Evolutionary conservation across 1,140 invertebrate genomes (phyloP), one percentile per base, ranked within the genome.

Genomic region (Drosophila ogumai): DNA sequence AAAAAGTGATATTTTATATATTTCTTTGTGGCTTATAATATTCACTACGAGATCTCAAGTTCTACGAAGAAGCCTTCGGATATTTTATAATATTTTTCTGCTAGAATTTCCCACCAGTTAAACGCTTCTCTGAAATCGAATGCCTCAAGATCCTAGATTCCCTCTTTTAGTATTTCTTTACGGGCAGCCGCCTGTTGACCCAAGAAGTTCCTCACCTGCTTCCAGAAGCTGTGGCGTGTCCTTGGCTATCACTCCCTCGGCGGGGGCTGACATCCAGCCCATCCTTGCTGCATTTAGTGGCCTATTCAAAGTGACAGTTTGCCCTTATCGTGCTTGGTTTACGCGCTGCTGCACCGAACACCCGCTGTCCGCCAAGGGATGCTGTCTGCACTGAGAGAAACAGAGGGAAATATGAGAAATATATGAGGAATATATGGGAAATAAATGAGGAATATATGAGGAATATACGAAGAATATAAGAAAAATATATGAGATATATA

Each of bases 221-320:
- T 9, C 31, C 19, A 52, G 15, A 12, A 52, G 22, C 28, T 32
- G 56, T 31, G 36, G 56, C 34, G 54, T 56, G 54, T 41, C 54
- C 56, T 44, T 44, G 22, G 2, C 60, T 28, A 22, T 32, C 9
- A 12, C 13, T 34, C 7, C 32, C 32, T 10, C 19, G 1, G 34
- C 12, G 32, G 17, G 12, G 17, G 3, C 7, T 22, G 32, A 10
- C 13, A 3, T 2, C 25, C 4, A 10, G 7, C 17, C 9, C n/a
- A 12, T 57, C n/a, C 32, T 44, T 49, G 31, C 47, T 76, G 80
- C 80, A 82, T 79, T 82, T 79, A 69, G 69, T 79, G 75, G 80
- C 80, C 81, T 69, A 79, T 79, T 82, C 81, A 75, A 47, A 79
- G 59, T 81, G 79, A 81, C 79, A 81, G 79, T 81, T 81, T 77